Base-by-base conservation (phyloP, 1,140 invertebrate genomes). In the Heliconius nattereri region DNA sequence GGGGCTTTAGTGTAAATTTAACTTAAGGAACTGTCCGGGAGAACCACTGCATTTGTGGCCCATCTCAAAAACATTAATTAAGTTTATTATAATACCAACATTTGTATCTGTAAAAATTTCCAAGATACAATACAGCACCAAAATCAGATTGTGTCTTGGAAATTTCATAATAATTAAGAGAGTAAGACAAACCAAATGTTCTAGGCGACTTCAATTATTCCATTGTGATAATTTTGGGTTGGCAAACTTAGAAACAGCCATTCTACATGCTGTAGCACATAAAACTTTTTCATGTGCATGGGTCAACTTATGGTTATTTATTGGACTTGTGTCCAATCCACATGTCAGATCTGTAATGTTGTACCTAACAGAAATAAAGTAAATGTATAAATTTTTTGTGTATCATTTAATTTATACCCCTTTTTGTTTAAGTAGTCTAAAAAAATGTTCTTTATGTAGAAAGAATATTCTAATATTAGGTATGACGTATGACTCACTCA, bases 1-100 rank as follows among this genome's bases (percentile, higher is more conserved):
- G 98, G 98, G 78, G 83, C 84, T 87, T 80, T 92, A 93, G 92
- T 90, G 90, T 93, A 92, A 90, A 84, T 86, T 81, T 89, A 87
- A 81, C 73, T 85, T 92, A 91, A 94, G 90, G 90, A 91, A 93
- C 90, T 91, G 90, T 91, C 89, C 87, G 85, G 84, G 87, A 87
- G 86, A 78, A 91, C 87, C 78, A 84, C 81, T 86, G 87, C 82
- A 86, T 89, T 52, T 89, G 87, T 90, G 80, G 35, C 85, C 90
- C 89, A 89, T 92, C 90, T 92, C 89, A 92, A 91, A 66, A 89
- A 85, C 85, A 86, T 85, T 90, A 90, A 90, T 90, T 93, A 93
- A 93, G 91, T 94, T 93, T 92, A 92, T 91, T 91, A 90, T 93
- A 91, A 92, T 90, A 85, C 84, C 81, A 87, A 86, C 82, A 88